These are phyloP conservation scores for Lophius piscatorius DNA, from an alignment of 2,113 vertebrate species.

Conservation along the genomic window DNA sequence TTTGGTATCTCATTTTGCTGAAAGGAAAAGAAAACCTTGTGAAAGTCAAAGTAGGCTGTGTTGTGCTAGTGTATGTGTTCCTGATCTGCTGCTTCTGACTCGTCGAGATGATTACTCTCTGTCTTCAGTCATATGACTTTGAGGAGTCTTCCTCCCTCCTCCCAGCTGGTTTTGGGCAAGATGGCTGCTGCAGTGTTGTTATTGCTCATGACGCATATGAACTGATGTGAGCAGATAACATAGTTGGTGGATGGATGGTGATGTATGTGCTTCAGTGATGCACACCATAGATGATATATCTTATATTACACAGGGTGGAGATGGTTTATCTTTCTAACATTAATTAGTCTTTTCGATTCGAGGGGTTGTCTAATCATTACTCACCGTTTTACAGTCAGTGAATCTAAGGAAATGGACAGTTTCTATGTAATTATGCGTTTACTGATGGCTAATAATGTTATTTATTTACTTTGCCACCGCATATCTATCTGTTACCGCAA, in stretches of 20 bases:
- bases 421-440: neutral
- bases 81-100: conserved; percentile 47
- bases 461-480: too few relatives aligned
- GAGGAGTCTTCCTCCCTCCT: conserved; percentile 48
- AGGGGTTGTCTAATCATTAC: conserved; percentile 7
- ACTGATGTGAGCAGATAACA: conserved; percentile 16
- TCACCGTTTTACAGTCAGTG: neutral
- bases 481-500: too few relatives aligned
- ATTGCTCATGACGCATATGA: conserved; percentile 44
- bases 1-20: neutral
- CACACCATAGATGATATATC: neutral
- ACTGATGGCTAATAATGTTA: too few relatives aligned
- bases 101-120: conserved; percentile 66
- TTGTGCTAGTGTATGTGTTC: conserved; percentile 6
- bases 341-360: neutral
- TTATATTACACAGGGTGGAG: neutral
- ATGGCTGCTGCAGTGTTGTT: conserved; percentile 69
- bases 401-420: neutral
- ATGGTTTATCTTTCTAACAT: neutral
- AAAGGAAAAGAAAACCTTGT: neutral
- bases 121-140: conserved; percentile 70
- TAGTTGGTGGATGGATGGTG: neutral
- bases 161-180: conserved; percentile 61
- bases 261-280: conserved; percentile 3
- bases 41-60: neutral